phyloP scores from a whole-genome alignment of 2,797 vertebrate species.

The Anguilla marmorata region DNA sequence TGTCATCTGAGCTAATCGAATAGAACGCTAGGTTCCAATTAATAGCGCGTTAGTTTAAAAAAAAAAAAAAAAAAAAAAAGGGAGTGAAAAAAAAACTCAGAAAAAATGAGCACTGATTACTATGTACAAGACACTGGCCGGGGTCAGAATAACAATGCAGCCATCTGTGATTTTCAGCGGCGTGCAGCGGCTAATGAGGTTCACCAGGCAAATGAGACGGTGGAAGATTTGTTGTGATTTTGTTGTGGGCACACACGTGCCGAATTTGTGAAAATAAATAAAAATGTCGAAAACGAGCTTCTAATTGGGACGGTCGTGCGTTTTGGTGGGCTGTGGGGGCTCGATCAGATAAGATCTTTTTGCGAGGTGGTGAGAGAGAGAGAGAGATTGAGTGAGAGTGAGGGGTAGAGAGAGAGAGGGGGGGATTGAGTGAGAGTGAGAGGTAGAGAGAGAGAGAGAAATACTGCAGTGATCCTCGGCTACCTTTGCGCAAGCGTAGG shows the following conservation, averaged over 20 bases:
- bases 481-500: conserved; percentile 50
- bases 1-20: conserved; percentile 55
- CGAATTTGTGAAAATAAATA: conserved; percentile 15
- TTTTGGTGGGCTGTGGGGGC: conserved; percentile 38
- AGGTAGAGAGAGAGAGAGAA: conserved; percentile 41
- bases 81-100: too few species aligned
- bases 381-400: not conserved
- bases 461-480: conserved; percentile 56
- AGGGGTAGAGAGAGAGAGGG: conserved; percentile 35
- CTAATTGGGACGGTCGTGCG: conserved; percentile 28
- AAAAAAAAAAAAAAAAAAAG: not conserved
- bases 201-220: conserved; percentile 43
- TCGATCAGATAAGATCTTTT: conserved; percentile 46
- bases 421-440: not conserved
- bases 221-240: conserved; percentile 28
- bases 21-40: conserved; percentile 53
- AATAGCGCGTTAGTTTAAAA: conserved; percentile 20
- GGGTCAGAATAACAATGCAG: conserved; percentile 44
- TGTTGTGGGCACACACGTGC: conserved; percentile 33
- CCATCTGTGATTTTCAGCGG: conserved; percentile 43
- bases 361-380: conserved; percentile 27
- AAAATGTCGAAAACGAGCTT: not conserved
- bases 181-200: conserved; percentile 49
- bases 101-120: too few species aligned
- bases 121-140: conserved; percentile 17